Evolutionary conservation across 2,113 vertebrate genomes (phyloP).

Genomic region (Semnopithecus entellus): DNA sequence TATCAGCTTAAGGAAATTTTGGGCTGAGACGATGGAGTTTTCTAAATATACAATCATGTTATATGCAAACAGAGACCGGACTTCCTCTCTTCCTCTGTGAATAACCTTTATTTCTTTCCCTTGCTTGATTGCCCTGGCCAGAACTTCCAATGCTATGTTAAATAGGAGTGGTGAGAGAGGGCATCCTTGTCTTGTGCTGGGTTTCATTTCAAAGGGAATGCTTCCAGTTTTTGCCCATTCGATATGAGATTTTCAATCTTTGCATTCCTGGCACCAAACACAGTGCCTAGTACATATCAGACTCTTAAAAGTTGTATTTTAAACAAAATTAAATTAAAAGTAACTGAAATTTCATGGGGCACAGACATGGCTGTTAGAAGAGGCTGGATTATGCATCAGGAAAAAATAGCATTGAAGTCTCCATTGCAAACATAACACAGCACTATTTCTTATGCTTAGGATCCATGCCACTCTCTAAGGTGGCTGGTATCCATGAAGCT

Average conservation of each 20-base stretch:
- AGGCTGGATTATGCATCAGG: background rate
- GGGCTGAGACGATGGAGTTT: too few species aligned
- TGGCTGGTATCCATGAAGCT: background rate
- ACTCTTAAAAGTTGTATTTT: background rate
- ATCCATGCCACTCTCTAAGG: background rate
- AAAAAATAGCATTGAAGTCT: background rate
- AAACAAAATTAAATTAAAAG: background rate
- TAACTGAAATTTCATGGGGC: background rate
- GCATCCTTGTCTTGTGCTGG: too few species aligned
- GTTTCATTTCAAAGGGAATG: too few species aligned
- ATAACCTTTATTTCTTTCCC: too few species aligned
- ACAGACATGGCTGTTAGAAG: background rate
- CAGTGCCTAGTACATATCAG: background rate
- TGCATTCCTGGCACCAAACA: background rate
- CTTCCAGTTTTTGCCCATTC: too few species aligned
- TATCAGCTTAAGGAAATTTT: too few species aligned
- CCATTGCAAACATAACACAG: background rate
- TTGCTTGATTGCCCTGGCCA: too few species aligned
- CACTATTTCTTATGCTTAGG: background rate
- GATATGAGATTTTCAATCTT: background rate
- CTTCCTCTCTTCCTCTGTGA: too few species aligned
- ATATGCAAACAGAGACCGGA: too few species aligned
- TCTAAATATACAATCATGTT: too few species aligned
- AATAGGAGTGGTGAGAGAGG: too few species aligned
- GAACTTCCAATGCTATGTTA: too few species aligned